phyloP scores from a whole-genome alignment of 92 coral and sea anemone genomes.

The Epizoanthus illoricatus region DNA sequence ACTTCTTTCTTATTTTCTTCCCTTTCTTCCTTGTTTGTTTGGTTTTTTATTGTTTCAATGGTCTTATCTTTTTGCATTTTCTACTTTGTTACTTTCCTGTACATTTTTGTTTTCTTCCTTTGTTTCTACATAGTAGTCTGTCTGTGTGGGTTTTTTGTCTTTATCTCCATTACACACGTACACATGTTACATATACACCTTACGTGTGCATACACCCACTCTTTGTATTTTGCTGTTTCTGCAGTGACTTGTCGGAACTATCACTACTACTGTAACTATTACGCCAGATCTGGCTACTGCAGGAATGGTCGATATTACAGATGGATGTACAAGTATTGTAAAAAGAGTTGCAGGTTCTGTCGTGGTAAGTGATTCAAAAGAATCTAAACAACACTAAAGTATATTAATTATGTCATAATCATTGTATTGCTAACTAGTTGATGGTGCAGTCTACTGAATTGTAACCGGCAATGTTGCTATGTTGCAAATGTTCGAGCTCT shows the following conservation, averaged over 20 bases:
- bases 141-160: background rate
- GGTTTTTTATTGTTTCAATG: too few species aligned
- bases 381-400: background rate
- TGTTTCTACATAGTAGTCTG: too few species aligned
- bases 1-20: too few species aligned
- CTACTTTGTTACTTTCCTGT: too few species aligned
- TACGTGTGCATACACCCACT: background rate
- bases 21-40: too few species aligned
- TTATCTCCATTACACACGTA: background rate
- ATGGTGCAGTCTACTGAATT: too few species aligned
- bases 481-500: too few species aligned
- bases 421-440: too few species aligned
- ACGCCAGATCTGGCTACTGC: constrained; percentile 35
- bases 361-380: constrained; percentile 16
- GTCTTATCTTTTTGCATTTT: too few species aligned
- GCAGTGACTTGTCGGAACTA: constrained; percentile 29
- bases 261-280: background rate
- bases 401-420: background rate
- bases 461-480: too few species aligned
- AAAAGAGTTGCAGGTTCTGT: constrained; percentile 42
- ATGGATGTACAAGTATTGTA: constrained; percentile 42
- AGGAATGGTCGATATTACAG: background rate
- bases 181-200: too few species aligned
- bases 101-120: too few species aligned
- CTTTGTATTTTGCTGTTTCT: background rate